Conservation (phyloP, 2,888 invertebrate species). For the Tenthredo distinguenda region DNA sequence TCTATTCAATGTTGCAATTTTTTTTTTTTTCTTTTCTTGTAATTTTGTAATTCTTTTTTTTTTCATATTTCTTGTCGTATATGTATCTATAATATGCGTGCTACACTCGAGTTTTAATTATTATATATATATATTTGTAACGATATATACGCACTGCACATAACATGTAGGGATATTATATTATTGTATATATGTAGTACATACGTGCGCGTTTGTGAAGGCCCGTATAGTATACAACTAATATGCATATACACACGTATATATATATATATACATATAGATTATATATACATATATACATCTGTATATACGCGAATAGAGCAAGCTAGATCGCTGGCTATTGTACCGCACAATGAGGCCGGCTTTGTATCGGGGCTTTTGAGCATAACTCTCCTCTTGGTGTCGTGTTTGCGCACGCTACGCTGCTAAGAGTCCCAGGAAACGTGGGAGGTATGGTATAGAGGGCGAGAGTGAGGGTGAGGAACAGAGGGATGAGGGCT, state of each 20-base stretch:
- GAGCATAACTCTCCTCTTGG: constrained; percentile 54
- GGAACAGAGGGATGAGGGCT: constrained; percentile 1
- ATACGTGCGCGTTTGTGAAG: background rate
- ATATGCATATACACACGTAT: background rate
- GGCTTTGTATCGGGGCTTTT: constrained; percentile 54
- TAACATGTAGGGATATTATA: constrained; percentile 6
- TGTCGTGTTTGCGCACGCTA: constrained; percentile 50
- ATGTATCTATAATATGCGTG: background rate
- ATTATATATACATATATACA: background rate
- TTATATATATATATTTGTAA: background rate
- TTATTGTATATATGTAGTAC: background rate
- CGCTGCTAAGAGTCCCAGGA: constrained; percentile 40
- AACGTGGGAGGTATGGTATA: background rate
- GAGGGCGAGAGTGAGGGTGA: background rate
- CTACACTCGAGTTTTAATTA: background rate
- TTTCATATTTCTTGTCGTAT: background rate
- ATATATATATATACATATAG: constrained; percentile 1
- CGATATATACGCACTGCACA: background rate
- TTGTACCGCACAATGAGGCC: constrained; percentile 40
- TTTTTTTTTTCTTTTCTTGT: no score
- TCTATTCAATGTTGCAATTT: background rate
- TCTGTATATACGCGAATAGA: background rate
- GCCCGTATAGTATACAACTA: constrained; percentile 30
- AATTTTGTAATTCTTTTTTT: background rate
- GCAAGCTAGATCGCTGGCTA: constrained; percentile 47